These are phyloP conservation scores for Scaptomyza reducta DNA, from an alignment of 2,888 invertebrate species.

Conservation along the genomic window DNA sequence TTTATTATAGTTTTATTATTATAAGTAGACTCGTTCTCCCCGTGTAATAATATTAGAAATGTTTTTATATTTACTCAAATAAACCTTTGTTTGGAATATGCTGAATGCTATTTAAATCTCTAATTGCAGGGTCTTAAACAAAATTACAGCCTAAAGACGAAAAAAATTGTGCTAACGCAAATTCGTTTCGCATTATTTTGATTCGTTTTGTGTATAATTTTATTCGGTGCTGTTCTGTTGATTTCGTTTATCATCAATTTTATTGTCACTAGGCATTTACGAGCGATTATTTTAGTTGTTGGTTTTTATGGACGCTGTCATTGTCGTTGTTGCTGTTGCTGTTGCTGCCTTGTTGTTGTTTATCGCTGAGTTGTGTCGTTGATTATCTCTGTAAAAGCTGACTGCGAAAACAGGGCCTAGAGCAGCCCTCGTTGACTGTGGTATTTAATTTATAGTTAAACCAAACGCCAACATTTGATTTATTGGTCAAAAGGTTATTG, in stretches of 20 bases:
- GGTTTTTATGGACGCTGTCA: slow-evolving; percentile 43
- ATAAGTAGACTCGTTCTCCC: too few species aligned
- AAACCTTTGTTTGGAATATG: slow-evolving; percentile 2
- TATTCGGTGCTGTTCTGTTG: slow-evolving; percentile 43
- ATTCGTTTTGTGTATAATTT: slow-evolving; percentile 40
- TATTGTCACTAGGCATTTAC: slow-evolving; percentile 78
- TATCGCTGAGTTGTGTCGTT: slow-evolving; percentile 41
- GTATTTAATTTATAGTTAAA: slow-evolving; percentile 75
- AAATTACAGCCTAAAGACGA: slow-evolving; percentile 31
- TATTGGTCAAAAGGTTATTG: slow-evolving; percentile 77
- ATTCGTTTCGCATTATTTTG: slow-evolving; percentile 67
- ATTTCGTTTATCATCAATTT: slow-evolving; percentile 77
- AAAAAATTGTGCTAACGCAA: slow-evolving; percentile 46
- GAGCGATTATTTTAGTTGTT: slow-evolving; percentile 74
- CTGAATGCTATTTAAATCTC: slow-evolving; percentile 13
- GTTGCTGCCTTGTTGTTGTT: slow-evolving; percentile 38
- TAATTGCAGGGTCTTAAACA: slow-evolving; percentile 52
- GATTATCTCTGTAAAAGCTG: slow-evolving; percentile 34
- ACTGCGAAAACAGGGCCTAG: slow-evolving; percentile 19
- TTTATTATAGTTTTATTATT: too few species aligned
- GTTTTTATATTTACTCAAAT: not conserved
- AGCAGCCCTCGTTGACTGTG: slow-evolving; percentile 33
- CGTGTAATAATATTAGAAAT: too few species aligned
- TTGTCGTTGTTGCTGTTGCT: slow-evolving; percentile 27
- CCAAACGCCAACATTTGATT: slow-evolving; percentile 70